Evolutionary conservation across 1,140 invertebrate species (phyloP).

Genomic region (Pissodes strobi): DNA sequence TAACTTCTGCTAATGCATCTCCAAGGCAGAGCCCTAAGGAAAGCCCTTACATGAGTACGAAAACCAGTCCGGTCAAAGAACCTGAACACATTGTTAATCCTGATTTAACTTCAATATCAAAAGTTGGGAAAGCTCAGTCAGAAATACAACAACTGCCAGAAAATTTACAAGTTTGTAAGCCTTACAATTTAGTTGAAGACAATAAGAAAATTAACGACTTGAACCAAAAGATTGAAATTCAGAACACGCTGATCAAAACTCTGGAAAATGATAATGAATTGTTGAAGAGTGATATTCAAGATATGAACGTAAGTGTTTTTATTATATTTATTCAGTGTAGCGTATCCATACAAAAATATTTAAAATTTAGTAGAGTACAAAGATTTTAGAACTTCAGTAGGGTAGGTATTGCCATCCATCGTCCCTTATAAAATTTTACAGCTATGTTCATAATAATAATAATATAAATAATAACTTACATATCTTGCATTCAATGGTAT

Average conservation of each 20-base stretch:
- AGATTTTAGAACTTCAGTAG: too few relatives aligned
- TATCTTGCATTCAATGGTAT: too few relatives aligned
- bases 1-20: neutral
- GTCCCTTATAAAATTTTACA: too few relatives aligned
- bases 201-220: conserved; percentile 17
- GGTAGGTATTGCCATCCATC: too few relatives aligned
- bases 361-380: too few relatives aligned
- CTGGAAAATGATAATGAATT: conserved; percentile 47
- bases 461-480: too few relatives aligned
- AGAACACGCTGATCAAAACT: conserved; percentile 45
- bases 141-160: conserved; percentile 1
- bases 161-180: neutral
- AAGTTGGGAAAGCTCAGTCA: neutral
- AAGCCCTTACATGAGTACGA: conserved; percentile 1
- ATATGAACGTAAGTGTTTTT: conserved; percentile 45
- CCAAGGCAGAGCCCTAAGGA: neutral
- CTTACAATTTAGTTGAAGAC: conserved; percentile 2
- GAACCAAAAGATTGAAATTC: conserved; percentile 32
- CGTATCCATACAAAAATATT: too few relatives aligned
- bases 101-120: neutral
- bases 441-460: too few relatives aligned
- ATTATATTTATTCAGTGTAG: too few relatives aligned
- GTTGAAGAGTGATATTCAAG: conserved; percentile 43
- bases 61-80: conserved; percentile 4
- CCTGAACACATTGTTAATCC: neutral